phyloP scores from a whole-genome alignment of 1,140 invertebrate species.

The Drosophila lacteicornis region DNA sequence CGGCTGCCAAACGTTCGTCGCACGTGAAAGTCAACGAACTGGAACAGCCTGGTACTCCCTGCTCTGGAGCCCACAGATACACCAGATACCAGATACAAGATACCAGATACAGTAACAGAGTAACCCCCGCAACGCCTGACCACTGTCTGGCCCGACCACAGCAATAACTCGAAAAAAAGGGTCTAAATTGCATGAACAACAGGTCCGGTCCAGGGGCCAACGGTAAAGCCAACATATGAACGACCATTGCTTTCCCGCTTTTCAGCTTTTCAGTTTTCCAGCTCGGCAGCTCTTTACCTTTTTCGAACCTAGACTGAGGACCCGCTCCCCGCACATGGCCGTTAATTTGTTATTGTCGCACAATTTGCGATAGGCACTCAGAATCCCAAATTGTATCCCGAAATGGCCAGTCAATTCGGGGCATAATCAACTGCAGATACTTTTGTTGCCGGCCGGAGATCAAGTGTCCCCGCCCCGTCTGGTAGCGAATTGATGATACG shows the following conservation, averaged over 20 bases:
- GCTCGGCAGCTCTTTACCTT: background rate
- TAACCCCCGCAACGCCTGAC: slow-evolving; percentile 30
- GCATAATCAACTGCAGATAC: slow-evolving; percentile 64
- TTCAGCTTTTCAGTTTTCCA: slow-evolving; percentile 7
- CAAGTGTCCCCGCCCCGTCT: slow-evolving; percentile 20
- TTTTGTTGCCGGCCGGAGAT: slow-evolving; percentile 31
- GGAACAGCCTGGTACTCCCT: slow-evolving; percentile 47
- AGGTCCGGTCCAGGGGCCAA: slow-evolving; percentile 39
- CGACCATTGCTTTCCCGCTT: slow-evolving; percentile 29
- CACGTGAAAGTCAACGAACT: slow-evolving; percentile 81
- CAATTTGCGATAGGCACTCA: slow-evolving; percentile 54
- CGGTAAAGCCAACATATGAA: slow-evolving; percentile 42
- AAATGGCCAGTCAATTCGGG: slow-evolving; percentile 45
- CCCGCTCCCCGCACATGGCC: slow-evolving; percentile 47
- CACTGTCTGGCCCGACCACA: slow-evolving; percentile 42
- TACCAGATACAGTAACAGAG: background rate
- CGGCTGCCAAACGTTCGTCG: slow-evolving; percentile 47
- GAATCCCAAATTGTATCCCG: slow-evolving; percentile 34
- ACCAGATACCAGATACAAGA: slow-evolving; percentile 11
- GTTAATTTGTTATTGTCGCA: slow-evolving; percentile 80
- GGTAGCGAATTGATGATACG: slow-evolving; percentile 35
- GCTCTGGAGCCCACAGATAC: background rate
- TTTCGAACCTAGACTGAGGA: slow-evolving; percentile 16
- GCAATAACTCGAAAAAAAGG: slow-evolving; percentile 50
- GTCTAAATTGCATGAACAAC: slow-evolving; percentile 59